Evolutionary conservation across 2,797 vertebrate species (phyloP).

Genomic region (Coccyzus lansbergi): DNA sequence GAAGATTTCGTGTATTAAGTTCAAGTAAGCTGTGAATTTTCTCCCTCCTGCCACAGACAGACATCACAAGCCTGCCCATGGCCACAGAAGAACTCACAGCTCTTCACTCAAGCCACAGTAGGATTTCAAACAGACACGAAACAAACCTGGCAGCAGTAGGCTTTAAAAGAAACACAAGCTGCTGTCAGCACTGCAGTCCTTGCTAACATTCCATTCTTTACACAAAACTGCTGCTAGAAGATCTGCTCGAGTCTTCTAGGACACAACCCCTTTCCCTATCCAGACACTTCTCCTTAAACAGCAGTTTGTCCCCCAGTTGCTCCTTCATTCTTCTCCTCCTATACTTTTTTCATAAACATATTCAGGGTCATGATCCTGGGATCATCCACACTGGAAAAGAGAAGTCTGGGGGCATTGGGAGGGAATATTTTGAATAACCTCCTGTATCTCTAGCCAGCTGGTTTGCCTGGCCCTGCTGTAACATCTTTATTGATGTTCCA

Average conservation of each 20-base stretch:
- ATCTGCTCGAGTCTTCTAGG: background rate
- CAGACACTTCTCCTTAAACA: background rate
- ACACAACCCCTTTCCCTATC: background rate
- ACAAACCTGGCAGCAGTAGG: background rate
- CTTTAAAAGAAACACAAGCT: background rate
- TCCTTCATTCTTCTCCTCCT: background rate
- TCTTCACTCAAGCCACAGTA: background rate
- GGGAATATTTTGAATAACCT: background rate
- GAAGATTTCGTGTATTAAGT: constrained; percentile 84
- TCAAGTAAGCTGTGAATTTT: background rate
- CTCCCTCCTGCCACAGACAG: background rate
- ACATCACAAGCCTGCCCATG: background rate
- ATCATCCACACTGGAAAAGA: background rate
- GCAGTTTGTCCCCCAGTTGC: background rate
- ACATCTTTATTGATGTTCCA: constrained; percentile 32
- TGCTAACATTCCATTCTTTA: background rate
- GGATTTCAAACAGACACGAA: background rate
- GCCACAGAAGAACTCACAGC: background rate
- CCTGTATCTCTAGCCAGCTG: background rate
- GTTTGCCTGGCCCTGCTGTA: background rate
- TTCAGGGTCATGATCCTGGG: background rate
- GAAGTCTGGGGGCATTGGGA: background rate
- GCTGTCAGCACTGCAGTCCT: background rate
- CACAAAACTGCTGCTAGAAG: background rate
- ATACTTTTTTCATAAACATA: background rate